Percentiles rank a stretch among this genome's conserved stretches.
Evolutionary conservation across 2,888 invertebrate genomes (phyloP).

Genomic region (Cyclophora punctaria): DNA sequence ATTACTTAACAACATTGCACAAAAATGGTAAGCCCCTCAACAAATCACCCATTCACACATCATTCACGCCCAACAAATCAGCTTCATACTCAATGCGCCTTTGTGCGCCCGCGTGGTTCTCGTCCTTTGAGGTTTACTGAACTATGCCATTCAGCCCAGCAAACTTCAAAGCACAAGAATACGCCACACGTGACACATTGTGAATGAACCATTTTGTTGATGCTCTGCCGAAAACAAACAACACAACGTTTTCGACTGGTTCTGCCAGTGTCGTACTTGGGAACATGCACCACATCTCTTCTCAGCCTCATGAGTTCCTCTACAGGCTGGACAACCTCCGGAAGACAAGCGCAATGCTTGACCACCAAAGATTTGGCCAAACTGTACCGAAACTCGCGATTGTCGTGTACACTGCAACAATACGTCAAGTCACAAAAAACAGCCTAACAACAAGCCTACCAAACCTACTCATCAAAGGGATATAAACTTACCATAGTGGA

Average conservation of each 20-base stretch:
- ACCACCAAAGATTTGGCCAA: slow-evolving; percentile 3
- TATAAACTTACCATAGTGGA: too few species aligned
- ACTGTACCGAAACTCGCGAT: slow-evolving; percentile 1
- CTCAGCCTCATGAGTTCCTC: slow-evolving; percentile 5
- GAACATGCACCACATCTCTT: slow-evolving; percentile 8
- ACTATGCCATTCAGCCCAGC: background rate
- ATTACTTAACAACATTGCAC: too few species aligned
- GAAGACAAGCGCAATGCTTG: background rate
- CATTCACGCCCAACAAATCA: too few species aligned
- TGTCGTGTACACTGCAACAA: too few species aligned
- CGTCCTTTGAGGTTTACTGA: background rate
- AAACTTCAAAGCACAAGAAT: background rate
- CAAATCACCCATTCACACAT: too few species aligned
- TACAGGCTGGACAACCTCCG: background rate
- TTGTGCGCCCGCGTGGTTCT: background rate
- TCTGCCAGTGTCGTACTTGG: background rate
- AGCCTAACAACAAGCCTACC: too few species aligned
- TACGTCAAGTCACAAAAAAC: too few species aligned
- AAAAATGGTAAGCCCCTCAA: too few species aligned
- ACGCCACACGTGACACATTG: slow-evolving; percentile 8
- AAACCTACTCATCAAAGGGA: too few species aligned
- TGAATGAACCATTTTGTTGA: slow-evolving; percentile 3
- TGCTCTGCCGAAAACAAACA: background rate
- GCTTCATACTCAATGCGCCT: too few species aligned
- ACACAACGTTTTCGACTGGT: slow-evolving; percentile 5